A percentile compares a stretch with the other conserved stretches of the same genome.
phyloP scores from a whole-genome alignment of 2,888 invertebrate species.

The Sepiola atlantica region DNA sequence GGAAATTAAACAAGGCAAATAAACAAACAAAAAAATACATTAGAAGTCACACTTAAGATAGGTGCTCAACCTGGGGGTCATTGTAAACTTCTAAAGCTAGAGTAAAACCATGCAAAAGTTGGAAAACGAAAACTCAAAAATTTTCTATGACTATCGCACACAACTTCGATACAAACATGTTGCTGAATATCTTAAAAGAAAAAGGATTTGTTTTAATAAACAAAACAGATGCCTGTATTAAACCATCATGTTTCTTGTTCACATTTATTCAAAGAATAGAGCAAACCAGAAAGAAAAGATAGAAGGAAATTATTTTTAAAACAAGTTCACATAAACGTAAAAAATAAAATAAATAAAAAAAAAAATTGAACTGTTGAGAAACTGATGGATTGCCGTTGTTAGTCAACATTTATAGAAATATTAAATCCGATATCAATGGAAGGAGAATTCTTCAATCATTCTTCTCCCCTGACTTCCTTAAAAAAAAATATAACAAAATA shows the following conservation, averaged over 20 bases:
- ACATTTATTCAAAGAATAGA: neutral
- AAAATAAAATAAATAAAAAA: neutral
- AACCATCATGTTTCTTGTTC: neutral
- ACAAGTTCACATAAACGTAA: neutral
- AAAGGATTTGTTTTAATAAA: neutral
- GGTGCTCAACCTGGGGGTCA: neutral
- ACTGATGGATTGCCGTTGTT: no score
- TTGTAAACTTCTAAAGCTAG: neutral
- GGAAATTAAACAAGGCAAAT: neutral
- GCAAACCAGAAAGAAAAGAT: neutral
- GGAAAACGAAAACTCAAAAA: neutral
- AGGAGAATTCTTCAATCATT: no score
- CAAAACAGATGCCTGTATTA: neutral
- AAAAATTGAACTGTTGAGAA: neutral
- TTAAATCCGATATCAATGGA: no score
- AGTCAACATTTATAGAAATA: no score
- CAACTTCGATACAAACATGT: neutral
- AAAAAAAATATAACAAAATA: no score
- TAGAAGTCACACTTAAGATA: neutral
- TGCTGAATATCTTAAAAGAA: neutral
- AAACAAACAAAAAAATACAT: no score
- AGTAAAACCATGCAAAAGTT: neutral
- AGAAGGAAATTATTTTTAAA: neutral
- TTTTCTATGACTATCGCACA: neutral
- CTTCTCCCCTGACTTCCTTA: no score